Evolutionary conservation across 2,797 vertebrate species (phyloP).

Genomic region (Carduelis carduelis): DNA sequence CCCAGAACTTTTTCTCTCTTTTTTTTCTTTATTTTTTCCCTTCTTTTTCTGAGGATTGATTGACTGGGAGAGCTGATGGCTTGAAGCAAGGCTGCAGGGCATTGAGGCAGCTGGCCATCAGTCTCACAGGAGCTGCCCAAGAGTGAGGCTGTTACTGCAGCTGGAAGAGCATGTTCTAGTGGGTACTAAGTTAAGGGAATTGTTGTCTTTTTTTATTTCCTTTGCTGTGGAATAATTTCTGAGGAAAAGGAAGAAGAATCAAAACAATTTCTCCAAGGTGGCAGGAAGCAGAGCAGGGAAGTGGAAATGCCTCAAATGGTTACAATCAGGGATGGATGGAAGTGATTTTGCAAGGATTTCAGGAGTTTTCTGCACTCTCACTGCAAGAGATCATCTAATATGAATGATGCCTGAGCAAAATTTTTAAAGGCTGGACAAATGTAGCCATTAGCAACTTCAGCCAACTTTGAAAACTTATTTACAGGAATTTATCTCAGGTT

Average conservation of each 20-base stretch:
- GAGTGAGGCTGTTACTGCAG: not conserved
- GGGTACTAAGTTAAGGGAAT: not conserved
- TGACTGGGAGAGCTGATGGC: constrained; percentile 1
- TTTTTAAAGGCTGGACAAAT: constrained; percentile 5
- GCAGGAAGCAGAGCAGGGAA: not conserved
- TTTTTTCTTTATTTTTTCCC: not conserved
- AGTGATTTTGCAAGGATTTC: not conserved
- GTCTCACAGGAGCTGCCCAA: not conserved
- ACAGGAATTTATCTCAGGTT: not conserved
- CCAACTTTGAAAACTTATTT: not conserved
- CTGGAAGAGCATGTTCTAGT: not conserved
- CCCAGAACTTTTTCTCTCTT: not conserved
- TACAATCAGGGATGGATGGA: not conserved
- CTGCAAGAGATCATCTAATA: not conserved
- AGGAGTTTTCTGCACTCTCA: not conserved
- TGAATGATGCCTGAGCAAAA: not conserved
- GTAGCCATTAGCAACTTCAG: not conserved
- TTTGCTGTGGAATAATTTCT: not conserved
- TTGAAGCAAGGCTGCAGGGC: constrained; percentile 19
- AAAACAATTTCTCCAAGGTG: not conserved
- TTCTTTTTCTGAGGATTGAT: not conserved
- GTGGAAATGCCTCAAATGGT: not conserved
- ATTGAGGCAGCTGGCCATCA: not conserved
- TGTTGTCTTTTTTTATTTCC: not conserved
- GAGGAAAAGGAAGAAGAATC: not conserved